These are phyloP conservation scores for Gallinago media DNA, from an alignment of 2,113 vertebrate species.

Conservation along the genomic window DNA sequence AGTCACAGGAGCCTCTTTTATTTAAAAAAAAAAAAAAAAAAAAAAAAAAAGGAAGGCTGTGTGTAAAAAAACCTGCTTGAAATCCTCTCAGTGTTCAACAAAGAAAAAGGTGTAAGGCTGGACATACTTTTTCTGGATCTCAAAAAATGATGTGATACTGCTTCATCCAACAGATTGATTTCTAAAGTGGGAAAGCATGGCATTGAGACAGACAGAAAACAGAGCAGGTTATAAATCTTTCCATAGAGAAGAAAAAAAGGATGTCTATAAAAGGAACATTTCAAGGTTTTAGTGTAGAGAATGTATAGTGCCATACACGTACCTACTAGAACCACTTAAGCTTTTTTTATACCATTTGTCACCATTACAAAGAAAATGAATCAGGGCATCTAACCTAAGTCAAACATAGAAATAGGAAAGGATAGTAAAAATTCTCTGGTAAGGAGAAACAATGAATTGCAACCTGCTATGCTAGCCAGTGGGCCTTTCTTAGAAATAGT, in stretches of 20 bases:
- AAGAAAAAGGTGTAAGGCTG: background rate
- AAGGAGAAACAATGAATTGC: background rate
- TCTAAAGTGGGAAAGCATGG: constrained; percentile 60
- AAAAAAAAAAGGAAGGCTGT: background rate
- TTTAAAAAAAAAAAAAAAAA: too few relatives aligned
- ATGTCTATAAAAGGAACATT: constrained; percentile 56
- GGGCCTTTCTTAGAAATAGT: background rate
- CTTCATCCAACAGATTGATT: constrained; percentile 63
- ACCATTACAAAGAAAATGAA: background rate
- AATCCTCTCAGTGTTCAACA: background rate
- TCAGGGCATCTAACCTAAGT: background rate
- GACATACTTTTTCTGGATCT: constrained; percentile 46
- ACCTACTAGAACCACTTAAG: background rate
- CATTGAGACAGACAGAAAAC: constrained; percentile 56
- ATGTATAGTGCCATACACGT: background rate
- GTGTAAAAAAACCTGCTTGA: background rate
- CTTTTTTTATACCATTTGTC: background rate
- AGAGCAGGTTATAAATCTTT: constrained; percentile 55
- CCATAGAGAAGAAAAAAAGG: constrained; percentile 45
- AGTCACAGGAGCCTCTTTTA: background rate
- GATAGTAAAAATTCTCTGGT: background rate
- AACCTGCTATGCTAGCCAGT: background rate
- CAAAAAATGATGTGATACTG: constrained; percentile 38
- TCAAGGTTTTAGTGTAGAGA: constrained; percentile 45
- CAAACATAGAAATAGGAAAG: constrained; percentile 4